Conservation (phyloP, 2,113 vertebrate species). For the Seriola quinqueradiata region DNA sequence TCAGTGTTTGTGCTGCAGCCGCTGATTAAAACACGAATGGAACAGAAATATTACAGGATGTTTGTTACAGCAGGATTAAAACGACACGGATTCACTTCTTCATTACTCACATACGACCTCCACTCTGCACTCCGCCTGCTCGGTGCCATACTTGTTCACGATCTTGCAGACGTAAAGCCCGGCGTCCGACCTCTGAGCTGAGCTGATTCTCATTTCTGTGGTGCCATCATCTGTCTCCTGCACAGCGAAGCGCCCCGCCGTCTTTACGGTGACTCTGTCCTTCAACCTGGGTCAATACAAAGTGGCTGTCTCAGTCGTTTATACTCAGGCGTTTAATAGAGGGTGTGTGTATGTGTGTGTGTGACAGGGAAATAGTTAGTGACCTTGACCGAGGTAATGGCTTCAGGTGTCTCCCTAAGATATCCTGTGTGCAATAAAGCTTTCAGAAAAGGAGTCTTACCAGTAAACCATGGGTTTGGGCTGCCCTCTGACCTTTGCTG, state of each 20-base stretch:
- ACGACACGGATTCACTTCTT: not conserved
- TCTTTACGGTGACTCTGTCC: slow-evolving; percentile 88
- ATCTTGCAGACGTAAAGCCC: slow-evolving; percentile 93
- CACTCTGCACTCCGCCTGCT: slow-evolving; percentile 90
- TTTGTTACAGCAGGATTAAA: not conserved
- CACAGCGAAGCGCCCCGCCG: slow-evolving; percentile 80
- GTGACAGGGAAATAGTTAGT: not conserved
- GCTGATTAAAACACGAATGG: slow-evolving; percentile 60
- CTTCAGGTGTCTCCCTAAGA: not conserved
- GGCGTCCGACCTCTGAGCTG: slow-evolving; percentile 84
- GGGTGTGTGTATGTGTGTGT: not conserved
- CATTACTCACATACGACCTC: slow-evolving; percentile 89
- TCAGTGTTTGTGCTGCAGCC: slow-evolving; percentile 84
- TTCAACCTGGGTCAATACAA: slow-evolving; percentile 85
- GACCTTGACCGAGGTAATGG: slow-evolving; percentile 39
- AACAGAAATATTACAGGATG: not conserved
- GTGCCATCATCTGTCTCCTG: slow-evolving; percentile 82
- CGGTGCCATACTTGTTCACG: slow-evolving; percentile 88
- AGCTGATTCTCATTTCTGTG: slow-evolving; percentile 87
- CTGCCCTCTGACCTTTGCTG: slow-evolving; percentile 86
- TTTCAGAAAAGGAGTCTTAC: slow-evolving; percentile 79
- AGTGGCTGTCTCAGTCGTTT: slow-evolving; percentile 34
- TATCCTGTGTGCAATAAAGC: not conserved
- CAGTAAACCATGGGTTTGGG: slow-evolving; percentile 93
- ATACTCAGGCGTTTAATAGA: slow-evolving; percentile 7